phyloP scores from a whole-genome alignment of 2,113 vertebrate species.

The Otus sunia region DNA sequence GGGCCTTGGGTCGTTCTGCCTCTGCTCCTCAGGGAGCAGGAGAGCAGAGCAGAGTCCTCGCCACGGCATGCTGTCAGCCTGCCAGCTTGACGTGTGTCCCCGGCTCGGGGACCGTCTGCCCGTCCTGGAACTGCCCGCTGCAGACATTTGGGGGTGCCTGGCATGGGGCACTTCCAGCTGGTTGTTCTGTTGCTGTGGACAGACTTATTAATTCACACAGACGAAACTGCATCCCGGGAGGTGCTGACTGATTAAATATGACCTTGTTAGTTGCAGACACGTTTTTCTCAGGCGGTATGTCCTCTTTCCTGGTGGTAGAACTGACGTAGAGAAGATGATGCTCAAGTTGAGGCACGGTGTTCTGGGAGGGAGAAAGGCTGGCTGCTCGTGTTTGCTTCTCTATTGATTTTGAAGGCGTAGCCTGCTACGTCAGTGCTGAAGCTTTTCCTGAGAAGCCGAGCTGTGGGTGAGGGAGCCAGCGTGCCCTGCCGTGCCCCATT shows the following conservation, averaged over 20 bases:
- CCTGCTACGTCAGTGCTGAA: not conserved
- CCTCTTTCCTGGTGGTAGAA: not conserved
- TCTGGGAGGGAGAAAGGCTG: not conserved
- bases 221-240: not conserved
- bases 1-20: not conserved
- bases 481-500: accelerated
- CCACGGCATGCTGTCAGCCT: not conserved
- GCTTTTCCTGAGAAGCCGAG: not conserved
- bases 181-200: not conserved
- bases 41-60: not conserved
- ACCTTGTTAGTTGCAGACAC: not conserved
- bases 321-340: not conserved
- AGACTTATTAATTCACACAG: not conserved
- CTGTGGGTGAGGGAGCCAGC: not conserved
- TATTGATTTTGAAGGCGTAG: not conserved
- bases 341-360: not conserved
- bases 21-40: not conserved
- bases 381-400: not conserved
- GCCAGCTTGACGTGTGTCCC: not conserved
- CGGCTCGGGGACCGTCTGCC: not conserved
- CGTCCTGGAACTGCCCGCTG: not conserved
- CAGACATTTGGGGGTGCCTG: not conserved
- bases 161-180: not conserved
- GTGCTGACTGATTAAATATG: not conserved
- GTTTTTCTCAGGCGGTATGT: accelerated